These are phyloP conservation scores for Psephotus haematonotus DNA, from an alignment of 2,113 vertebrate species.

Conservation along the genomic window DNA sequence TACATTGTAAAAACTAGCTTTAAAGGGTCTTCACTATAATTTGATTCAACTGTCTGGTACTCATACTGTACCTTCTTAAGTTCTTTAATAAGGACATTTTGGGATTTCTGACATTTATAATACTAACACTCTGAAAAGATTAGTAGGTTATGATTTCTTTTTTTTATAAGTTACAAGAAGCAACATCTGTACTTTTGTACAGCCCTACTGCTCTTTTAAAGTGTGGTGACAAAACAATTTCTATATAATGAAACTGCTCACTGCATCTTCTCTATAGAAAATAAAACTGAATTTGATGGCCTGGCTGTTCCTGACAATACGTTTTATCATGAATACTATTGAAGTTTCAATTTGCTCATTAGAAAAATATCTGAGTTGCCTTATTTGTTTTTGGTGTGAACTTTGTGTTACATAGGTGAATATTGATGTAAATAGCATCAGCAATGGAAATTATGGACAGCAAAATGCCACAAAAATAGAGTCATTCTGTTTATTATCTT, in stretches of 20 bases:
- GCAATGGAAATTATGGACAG: neutral
- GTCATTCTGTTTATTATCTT: neutral
- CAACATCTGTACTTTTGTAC: neutral
- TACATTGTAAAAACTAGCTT: neutral
- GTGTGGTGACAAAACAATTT: conserved; percentile 45
- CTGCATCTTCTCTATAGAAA: conserved; percentile 5
- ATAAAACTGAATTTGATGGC: conserved; percentile 31
- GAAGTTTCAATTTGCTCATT: neutral
- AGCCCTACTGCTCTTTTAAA: conserved; percentile 2
- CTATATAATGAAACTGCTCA: neutral
- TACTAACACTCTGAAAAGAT: neutral
- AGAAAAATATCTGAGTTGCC: neutral
- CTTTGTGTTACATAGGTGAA: neutral
- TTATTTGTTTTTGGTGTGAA: neutral
- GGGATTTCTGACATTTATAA: neutral
- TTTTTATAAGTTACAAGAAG: neutral
- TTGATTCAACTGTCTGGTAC: neutral
- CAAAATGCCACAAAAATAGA: neutral
- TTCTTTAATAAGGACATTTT: neutral
- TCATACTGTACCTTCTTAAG: neutral
- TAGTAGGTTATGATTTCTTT: neutral
- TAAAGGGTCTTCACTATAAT: neutral
- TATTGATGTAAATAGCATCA: neutral
- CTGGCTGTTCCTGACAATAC: conserved; percentile 1
- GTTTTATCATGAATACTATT: neutral